These are phyloP conservation scores for Clivina fossor DNA, from an alignment of 2,888 invertebrate species.

Conservation along the genomic window DNA sequence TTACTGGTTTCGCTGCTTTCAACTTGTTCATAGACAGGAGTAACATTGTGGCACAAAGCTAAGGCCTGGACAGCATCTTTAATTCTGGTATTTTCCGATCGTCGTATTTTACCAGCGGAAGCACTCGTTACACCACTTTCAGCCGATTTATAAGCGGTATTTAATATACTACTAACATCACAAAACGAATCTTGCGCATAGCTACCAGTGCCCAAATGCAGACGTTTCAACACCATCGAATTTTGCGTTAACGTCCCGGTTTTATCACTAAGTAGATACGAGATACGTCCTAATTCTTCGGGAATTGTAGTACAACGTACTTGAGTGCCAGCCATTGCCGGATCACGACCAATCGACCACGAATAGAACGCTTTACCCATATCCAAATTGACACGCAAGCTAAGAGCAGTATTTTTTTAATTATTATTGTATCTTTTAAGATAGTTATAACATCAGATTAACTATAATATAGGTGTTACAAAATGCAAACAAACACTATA, in stretches of 20 bases:
- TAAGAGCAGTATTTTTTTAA: slow-evolving; percentile 50
- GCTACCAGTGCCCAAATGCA: slow-evolving; percentile 91
- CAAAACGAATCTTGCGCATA: slow-evolving; percentile 86
- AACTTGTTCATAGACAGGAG: slow-evolving; percentile 84
- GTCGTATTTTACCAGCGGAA: slow-evolving; percentile 58
- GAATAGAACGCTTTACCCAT: slow-evolving; percentile 99
- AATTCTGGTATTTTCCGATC: slow-evolving; percentile 73
- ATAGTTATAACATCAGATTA: too few species aligned
- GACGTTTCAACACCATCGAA: slow-evolving; percentile 96
- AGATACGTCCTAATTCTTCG: slow-evolving; percentile 95
- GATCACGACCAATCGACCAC: slow-evolving; percentile 93
- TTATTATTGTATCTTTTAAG: background rate
- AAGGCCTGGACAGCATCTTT: slow-evolving; percentile 91
- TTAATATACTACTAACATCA: slow-evolving; percentile 62
- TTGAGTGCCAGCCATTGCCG: slow-evolving; percentile 89
- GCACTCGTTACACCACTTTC: slow-evolving; percentile 40
- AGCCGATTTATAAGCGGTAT: slow-evolving; percentile 50
- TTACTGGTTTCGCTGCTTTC: slow-evolving; percentile 45
- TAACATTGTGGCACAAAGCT: slow-evolving; percentile 98
- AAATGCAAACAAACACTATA: too few species aligned
- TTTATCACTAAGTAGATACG: slow-evolving; percentile 96
- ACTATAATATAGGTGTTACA: too few species aligned
- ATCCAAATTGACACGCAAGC: slow-evolving; percentile 95
- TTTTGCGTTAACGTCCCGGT: slow-evolving; percentile 98
- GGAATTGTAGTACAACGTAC: slow-evolving; percentile 98